Conservation (phyloP, 2,113 vertebrate species). For the Microcebus griseorufus region DNA sequence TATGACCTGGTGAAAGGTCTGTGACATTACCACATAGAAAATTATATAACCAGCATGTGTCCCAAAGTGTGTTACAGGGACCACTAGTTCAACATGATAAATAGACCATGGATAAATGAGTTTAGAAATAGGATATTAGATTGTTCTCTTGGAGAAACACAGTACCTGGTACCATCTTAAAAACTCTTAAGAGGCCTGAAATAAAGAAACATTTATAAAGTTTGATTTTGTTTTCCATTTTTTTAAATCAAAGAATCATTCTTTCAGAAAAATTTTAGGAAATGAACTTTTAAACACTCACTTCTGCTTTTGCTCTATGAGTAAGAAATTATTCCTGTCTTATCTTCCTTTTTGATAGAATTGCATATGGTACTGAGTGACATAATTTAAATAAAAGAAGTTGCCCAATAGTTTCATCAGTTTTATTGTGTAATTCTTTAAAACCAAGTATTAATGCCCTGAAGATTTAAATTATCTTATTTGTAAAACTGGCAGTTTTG, state of each 20-base stretch:
- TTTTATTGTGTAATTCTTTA: slow-evolving; percentile 27
- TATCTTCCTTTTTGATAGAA: background rate
- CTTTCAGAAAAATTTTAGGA: slow-evolving; percentile 8
- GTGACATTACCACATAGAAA: background rate
- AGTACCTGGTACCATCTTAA: background rate
- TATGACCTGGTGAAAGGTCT: background rate
- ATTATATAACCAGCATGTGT: background rate
- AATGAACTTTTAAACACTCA: background rate
- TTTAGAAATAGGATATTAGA: background rate
- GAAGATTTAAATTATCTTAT: slow-evolving; percentile 34
- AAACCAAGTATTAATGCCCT: slow-evolving; percentile 20
- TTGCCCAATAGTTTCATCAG: background rate
- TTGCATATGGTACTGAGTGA: background rate
- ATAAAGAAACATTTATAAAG: background rate
- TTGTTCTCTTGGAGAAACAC: background rate
- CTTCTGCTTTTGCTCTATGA: slow-evolving; percentile 15
- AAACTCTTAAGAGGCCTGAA: background rate
- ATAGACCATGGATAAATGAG: background rate
- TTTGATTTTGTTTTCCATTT: background rate
- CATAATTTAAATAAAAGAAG: background rate
- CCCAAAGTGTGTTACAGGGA: background rate
- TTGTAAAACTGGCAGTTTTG: slow-evolving; percentile 18
- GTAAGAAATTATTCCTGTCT: background rate
- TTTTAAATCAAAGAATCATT: background rate
- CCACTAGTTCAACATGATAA: background rate